Percentiles rank a stretch among this genome's conserved stretches.
Evolutionary conservation across 2,797 vertebrate genomes (phyloP).

Genomic region (Antrozous pallidus): DNA sequence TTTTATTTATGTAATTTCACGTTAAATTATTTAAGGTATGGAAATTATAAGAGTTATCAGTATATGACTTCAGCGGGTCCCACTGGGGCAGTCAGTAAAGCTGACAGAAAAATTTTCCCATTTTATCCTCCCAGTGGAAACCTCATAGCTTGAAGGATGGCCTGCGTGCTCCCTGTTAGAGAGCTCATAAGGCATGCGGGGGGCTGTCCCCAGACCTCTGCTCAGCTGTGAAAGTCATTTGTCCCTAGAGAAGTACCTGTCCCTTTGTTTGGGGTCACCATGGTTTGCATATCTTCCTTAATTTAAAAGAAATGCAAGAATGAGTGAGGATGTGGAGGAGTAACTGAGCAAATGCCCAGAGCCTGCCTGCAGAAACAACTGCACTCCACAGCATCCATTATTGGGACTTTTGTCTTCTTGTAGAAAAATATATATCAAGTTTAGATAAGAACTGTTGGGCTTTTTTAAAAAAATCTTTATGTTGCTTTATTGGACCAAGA

Average conservation of each 20-base stretch:
- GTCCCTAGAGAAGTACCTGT: not conserved
- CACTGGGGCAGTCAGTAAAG: not conserved
- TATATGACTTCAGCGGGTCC: not conserved
- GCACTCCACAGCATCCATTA: not conserved
- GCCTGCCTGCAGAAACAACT: conserved; percentile 13
- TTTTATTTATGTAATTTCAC: conserved; percentile 68
- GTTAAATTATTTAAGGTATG: conserved; percentile 39
- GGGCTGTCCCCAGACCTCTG: not conserved
- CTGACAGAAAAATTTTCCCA: not conserved
- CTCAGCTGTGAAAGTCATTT: not conserved
- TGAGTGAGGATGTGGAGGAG: not conserved
- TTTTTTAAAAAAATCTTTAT: not conserved
- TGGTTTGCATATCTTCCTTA: not conserved
- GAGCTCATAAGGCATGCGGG: rapidly evolving
- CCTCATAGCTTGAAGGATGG: not conserved
- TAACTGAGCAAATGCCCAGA: not conserved
- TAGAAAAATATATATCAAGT: not conserved
- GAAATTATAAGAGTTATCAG: conserved; percentile 45
- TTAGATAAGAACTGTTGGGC: not conserved
- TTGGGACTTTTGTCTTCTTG: not conserved
- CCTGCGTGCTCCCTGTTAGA: not conserved
- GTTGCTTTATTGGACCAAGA: too few relatives aligned
- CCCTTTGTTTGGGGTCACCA: not conserved
- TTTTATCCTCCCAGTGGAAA: not conserved
- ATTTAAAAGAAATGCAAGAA: conserved; percentile 78